Conservation (phyloP, 2,888 invertebrate species). For the Limenitis camilla region DNA sequence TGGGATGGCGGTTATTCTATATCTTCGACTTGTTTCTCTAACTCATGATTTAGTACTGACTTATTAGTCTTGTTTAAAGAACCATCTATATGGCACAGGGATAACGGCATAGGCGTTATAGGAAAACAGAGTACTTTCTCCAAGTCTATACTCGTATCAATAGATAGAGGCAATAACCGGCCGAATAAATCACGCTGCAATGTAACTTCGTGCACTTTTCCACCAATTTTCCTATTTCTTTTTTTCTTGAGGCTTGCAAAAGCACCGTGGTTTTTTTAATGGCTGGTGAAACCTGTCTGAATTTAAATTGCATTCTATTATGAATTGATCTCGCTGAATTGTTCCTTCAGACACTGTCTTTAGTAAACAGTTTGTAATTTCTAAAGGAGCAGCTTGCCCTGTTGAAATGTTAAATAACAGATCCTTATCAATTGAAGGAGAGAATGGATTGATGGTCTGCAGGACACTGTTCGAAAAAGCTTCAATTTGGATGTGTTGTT, state of each 20-base stretch:
- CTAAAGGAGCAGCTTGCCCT: constrained; percentile 4
- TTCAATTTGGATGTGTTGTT: constrained; percentile 10
- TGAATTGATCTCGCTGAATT: constrained; percentile 4
- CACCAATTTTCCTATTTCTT: constrained; percentile 10
- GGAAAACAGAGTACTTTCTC: too few species aligned
- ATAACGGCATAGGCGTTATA: too few species aligned
- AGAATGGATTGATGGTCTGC: constrained; percentile 26
- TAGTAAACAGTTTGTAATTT: constrained; percentile 5
- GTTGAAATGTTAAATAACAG: constrained; percentile 1
- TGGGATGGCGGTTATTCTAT: too few species aligned
- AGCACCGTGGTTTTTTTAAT: constrained; percentile 3
- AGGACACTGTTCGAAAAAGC: constrained; percentile 5
- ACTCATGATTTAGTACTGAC: too few species aligned
- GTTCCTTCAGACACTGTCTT: constrained; percentile 7
- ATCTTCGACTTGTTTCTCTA: too few species aligned
- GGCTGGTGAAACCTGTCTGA: constrained; percentile 9
- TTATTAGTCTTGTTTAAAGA: too few species aligned
- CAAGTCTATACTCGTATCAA: too few species aligned
- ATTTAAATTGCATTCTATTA: constrained; percentile 11
- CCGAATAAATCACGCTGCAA: constrained; percentile 21
- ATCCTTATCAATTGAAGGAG: constrained; percentile 14
- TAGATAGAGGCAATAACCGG: too few species aligned
- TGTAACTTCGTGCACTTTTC: constrained; percentile 16
- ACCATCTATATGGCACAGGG: too few species aligned
- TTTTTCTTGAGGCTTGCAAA: constrained; percentile 3